Evolutionary conservation across 2,888 invertebrate species (phyloP), one percentile per base, ranked within the genome.

Genomic region (Reticulitermes lucifugus): DNA sequence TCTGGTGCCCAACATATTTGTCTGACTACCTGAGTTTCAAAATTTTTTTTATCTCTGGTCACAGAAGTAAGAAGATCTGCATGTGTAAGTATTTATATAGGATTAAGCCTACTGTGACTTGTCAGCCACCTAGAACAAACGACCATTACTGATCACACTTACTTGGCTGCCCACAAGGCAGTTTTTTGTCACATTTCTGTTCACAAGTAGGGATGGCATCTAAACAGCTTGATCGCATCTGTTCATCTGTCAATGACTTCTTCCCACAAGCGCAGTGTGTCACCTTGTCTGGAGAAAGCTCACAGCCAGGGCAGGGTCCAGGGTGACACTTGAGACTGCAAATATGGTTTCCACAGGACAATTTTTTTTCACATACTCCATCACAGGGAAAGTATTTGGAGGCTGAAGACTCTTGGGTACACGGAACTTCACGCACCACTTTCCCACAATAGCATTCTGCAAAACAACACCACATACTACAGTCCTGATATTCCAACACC

Each of bases 121-220:
- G 46, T 46, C 46, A 70, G 9, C 22, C 9, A 70, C 70, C 22
- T 70, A 25, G 9, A 70, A 1, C 70, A 25, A 29, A 71, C 18
- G 21, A 22, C 9, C 25, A 77, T 60, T 35, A 55, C 0, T 55
- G 14, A 14, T 29, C 35, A 79, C 73, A 88, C 90, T 89, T 86
- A 91, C 91, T 89, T 18, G 91, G 91, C 79, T 90, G 91, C 21
- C 92, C 92, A 86, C 92, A 92, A 79, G 88, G 89, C 2, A 92
- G 88, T 77, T 87, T 88, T 87, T 91, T 91, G 14, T 88, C 90
- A 88, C 93, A 94, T 79, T 91, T 90, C 88, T 93, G 94, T 79
- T 94, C 95, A 90, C 98, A 98, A 65, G 95, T 93, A 0, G 97
- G 96, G 87, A 98, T 94, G 0, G 96, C 94, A 90, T 98, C 97